A percentile compares a stretch with the other conserved stretches of the same genome.
phyloP scores from a whole-genome alignment of 2,113 vertebrate genomes.

The Chionomys nivalis region DNA sequence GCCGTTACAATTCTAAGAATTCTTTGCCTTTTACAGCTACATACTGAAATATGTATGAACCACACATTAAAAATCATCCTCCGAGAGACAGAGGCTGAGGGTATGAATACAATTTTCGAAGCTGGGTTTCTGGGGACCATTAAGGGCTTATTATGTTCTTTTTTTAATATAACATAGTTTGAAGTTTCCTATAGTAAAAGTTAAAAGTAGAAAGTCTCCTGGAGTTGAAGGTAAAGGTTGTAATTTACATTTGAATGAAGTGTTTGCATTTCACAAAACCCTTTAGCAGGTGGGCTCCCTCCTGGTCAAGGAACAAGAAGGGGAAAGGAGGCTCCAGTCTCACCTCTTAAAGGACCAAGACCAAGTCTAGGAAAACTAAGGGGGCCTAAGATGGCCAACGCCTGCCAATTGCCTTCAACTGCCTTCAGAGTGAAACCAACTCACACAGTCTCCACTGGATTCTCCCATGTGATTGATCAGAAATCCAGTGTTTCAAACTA shows the following conservation, averaged over 20 bases:
- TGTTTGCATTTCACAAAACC: constrained; percentile 61
- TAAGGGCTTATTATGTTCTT: constrained; percentile 48
- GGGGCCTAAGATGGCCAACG: background rate
- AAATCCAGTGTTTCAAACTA: background rate
- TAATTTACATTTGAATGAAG: constrained; percentile 76
- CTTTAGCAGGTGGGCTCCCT: background rate
- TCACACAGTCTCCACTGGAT: background rate
- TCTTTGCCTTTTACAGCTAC: constrained; percentile 50
- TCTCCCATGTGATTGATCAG: background rate
- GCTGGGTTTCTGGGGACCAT: background rate
- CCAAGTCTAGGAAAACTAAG: background rate
- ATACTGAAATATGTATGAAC: constrained; percentile 69
- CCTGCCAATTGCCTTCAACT: background rate
- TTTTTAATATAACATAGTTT: constrained; percentile 28
- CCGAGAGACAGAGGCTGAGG: background rate
- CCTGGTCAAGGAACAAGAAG: background rate
- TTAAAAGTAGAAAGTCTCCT: constrained; percentile 59
- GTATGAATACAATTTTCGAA: constrained; percentile 65
- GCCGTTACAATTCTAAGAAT: background rate
- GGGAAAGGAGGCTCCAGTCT: background rate
- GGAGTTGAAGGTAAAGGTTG: constrained; percentile 70
- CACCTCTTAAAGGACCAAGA: background rate
- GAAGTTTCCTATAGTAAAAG: constrained; percentile 63
- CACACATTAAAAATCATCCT: constrained; percentile 46
- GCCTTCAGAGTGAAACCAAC: background rate